A percentile compares a stretch with the other conserved stretches of the same genome.
Conservation (phyloP, 2,888 invertebrate genomes). For the Xanthorhoe designata region DNA sequence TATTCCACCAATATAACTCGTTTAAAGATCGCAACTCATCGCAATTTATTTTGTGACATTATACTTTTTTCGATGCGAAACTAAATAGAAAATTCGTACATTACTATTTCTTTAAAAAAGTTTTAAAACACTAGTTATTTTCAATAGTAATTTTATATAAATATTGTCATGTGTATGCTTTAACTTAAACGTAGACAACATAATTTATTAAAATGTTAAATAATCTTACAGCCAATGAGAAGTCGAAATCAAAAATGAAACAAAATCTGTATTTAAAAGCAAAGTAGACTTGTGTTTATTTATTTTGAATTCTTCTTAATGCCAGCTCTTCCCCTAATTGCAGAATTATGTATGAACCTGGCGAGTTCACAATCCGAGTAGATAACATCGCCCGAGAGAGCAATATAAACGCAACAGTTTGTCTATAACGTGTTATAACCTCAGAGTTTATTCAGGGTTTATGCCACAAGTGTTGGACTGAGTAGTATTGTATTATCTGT, state of each 20-base stretch:
- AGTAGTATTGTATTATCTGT: neutral
- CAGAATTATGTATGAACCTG: slow-evolving; percentile 39
- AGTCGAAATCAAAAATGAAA: too few relatives aligned
- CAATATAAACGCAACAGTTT: slow-evolving; percentile 72
- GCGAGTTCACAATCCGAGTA: slow-evolving; percentile 50
- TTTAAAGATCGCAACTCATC: neutral
- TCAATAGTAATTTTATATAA: too few relatives aligned
- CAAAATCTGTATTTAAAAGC: neutral
- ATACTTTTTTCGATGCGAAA: too few relatives aligned
- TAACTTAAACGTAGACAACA: too few relatives aligned
- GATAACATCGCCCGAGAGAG: slow-evolving; percentile 45
- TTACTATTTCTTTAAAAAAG: too few relatives aligned
- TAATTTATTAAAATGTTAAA: too few relatives aligned
- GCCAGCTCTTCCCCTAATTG: neutral
- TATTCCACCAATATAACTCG: neutral
- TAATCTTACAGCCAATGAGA: too few relatives aligned
- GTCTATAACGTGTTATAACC: slow-evolving; percentile 50
- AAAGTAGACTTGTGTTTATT: neutral
- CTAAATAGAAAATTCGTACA: too few relatives aligned
- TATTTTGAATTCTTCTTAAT: neutral
- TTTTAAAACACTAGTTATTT: too few relatives aligned
- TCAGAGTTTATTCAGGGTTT: slow-evolving; percentile 22
- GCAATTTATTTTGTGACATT: neutral
- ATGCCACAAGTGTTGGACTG: neutral
- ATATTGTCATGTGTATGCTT: too few relatives aligned